Evolutionary conservation across 2,888 invertebrate genomes (phyloP).

Genomic region (Cistogaster globosa): DNA sequence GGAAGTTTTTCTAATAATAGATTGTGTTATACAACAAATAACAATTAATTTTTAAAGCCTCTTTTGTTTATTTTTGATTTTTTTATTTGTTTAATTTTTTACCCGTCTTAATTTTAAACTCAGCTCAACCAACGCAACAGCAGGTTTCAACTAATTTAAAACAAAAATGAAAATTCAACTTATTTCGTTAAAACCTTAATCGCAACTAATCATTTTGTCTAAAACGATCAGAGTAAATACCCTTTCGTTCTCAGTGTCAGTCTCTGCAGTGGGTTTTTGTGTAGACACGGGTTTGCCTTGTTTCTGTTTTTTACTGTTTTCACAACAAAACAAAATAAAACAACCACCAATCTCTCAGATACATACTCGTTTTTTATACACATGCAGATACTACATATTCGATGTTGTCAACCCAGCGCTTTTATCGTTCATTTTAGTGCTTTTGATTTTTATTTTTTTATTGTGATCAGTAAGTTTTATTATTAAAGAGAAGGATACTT

Average conservation of each 20-base stretch:
- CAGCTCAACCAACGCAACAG: not conserved
- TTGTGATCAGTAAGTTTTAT: too few species aligned
- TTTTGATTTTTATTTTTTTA: not conserved
- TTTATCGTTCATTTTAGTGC: not conserved
- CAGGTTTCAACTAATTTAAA: constrained; percentile 21
- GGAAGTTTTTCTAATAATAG: not conserved
- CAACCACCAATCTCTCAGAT: constrained; percentile 37
- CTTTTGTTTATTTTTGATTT: not conserved
- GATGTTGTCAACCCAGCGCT: not conserved
- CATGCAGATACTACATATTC: not conserved
- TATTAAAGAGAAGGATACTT: too few species aligned
- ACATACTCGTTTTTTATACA: not conserved
- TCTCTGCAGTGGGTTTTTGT: not conserved
- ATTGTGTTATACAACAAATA: not conserved
- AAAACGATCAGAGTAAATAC: constrained; percentile 57
- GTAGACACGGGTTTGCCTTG: constrained; percentile 29
- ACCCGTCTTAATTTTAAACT: not conserved
- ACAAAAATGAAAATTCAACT: constrained; percentile 22
- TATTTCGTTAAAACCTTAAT: constrained; percentile 59
- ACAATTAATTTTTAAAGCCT: not conserved
- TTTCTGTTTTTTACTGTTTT: constrained; percentile 15
- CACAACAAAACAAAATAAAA: constrained; percentile 24
- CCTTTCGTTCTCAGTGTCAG: constrained; percentile 18
- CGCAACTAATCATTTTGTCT: constrained; percentile 55
- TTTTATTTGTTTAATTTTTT: not conserved